Conservation (phyloP, 2,797 vertebrate genomes). For the Balearica regulorum region DNA sequence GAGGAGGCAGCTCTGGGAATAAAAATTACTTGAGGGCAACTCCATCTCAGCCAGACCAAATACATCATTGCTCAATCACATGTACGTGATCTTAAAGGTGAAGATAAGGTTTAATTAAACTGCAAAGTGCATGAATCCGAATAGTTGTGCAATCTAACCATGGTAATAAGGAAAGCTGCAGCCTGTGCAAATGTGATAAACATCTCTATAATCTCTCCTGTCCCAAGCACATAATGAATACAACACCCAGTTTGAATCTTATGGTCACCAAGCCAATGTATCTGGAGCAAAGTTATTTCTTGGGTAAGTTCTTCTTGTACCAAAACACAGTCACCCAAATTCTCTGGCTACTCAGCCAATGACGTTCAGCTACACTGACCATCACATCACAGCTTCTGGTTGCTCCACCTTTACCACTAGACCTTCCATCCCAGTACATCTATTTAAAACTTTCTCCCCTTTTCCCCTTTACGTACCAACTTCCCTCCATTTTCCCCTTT, state of each 20-base stretch:
- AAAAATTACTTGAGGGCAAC: background rate
- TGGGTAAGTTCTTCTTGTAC: background rate
- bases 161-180: background rate
- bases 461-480: rapidly evolving
- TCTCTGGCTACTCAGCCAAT: background rate
- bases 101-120: background rate
- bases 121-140: background rate
- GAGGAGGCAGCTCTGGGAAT: background rate
- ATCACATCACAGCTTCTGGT: background rate
- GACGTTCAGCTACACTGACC: background rate
- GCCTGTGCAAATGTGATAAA: background rate
- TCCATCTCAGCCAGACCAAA: no score
- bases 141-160: background rate
- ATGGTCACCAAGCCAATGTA: background rate
- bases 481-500: background rate
- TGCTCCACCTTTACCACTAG: background rate
- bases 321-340: rapidly evolving
- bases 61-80: background rate
- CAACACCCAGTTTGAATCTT: background rate
- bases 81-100: background rate
- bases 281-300: background rate
- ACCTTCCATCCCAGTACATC: background rate
- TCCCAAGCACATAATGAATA: background rate
- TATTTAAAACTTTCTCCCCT: background rate
- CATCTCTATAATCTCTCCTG: background rate